Conservation (phyloP, 2,888 invertebrate species). For the Agrotis puta region DNA sequence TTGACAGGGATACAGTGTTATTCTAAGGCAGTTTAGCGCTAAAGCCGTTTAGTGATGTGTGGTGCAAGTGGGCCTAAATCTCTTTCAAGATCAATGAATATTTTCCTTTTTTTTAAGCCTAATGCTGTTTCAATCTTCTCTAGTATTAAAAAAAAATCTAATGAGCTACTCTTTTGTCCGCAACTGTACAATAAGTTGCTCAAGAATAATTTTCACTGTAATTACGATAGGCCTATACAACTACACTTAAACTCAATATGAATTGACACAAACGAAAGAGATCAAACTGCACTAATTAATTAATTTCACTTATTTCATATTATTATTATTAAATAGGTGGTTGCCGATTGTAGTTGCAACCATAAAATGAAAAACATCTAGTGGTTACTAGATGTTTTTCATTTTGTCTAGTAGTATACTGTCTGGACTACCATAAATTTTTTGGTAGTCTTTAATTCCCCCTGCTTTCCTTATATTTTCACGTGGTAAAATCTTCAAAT, state of each 20-base stretch:
- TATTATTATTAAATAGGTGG: slow-evolving; percentile 3
- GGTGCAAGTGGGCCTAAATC: too few species aligned
- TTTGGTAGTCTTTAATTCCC: too few species aligned
- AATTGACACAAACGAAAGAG: slow-evolving; percentile 66
- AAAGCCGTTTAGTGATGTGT: too few species aligned
- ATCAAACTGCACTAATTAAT: slow-evolving; percentile 55
- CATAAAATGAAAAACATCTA: neutral
- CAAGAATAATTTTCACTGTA: slow-evolving; percentile 84
- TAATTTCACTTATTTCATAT: slow-evolving; percentile 51
- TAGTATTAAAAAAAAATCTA: neutral
- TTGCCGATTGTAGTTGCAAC: neutral
- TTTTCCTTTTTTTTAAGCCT: too few species aligned
- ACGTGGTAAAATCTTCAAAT: too few species aligned
- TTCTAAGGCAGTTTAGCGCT: too few species aligned
- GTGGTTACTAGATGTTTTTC: too few species aligned
- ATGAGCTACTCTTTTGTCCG: slow-evolving; percentile 41
- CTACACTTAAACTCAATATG: slow-evolving; percentile 75
- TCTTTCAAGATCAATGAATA: too few species aligned
- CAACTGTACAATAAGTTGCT: slow-evolving; percentile 74
- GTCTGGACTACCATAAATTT: too few species aligned
- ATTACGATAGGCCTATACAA: slow-evolving; percentile 77
- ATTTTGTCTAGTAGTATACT: too few species aligned
- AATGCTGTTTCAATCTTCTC: neutral
- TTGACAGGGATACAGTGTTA: too few species aligned
- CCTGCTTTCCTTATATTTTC: too few species aligned